Evolutionary conservation across 2,797 vertebrate genomes (phyloP), one percentile per base, ranked within the genome.

Genomic region (Antrozous pallidus): DNA sequence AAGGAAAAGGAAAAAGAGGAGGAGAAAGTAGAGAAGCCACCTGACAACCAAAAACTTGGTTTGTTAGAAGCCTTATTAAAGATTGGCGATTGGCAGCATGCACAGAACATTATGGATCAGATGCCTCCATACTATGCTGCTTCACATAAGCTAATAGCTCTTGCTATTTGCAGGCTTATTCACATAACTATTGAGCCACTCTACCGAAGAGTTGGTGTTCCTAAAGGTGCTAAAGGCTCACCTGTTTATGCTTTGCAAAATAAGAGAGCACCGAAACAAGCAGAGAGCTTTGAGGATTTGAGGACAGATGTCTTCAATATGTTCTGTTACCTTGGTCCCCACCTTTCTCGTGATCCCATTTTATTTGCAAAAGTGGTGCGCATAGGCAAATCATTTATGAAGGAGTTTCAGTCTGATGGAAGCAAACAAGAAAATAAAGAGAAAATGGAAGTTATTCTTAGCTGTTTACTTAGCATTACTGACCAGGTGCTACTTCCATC

Each of bases 361-460:
- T 98, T 99, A 85, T 99, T 99, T 16, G 99, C 99, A 36, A 99
- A 99, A 98, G 97, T 99, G 18, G 98, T 99, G 56, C 99, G 99
- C n/a, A 98, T 99, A 91, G 99, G 99, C 95, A 99, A 99, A 97
- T 99, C 98, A 20, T 99, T 99, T 97, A 99, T 99, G 99, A 99
- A 99, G 97, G 99, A 99, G 99, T 98, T 99, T 98, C 99, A 99
- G 97, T 98, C 97, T 95, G 98, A 98, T 97, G 99, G 99, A 95
- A 95, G 96, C 96, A 98, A 98, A 96, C 98, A 98, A 96, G 99
- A 99, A 71, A 98, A 98, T 95, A 99, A 98, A 98, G 99, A 99
- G 92, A 99, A 98, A 98, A 98, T 98, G 99, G 99, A 99, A 94
- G 97, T 98, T 0, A 98, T 99, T 81, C 98, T 99, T 96, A 99